Base-by-base conservation (phyloP, 2,888 invertebrate species). In the Amblyteles armatorius region DNA sequence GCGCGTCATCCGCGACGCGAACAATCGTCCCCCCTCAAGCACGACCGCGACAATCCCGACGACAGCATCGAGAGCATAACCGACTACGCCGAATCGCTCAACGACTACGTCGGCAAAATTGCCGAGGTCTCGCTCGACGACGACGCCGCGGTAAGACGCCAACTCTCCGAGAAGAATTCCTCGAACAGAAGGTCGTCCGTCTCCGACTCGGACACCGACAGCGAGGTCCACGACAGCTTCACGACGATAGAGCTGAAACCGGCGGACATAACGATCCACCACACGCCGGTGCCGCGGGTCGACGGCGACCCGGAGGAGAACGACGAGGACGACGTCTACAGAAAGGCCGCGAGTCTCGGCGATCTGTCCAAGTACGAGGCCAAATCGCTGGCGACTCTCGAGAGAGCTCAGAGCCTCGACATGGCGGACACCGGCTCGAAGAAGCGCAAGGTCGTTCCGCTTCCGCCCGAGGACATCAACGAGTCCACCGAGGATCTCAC, bases 381-480 rank as follows among this genome's bases (percentile, higher is more conserved):
- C 55, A 93, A 95, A 9, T 92, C 95, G 3, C 94, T 95, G 3
- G 96, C 96, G 3, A 96, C 96, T 11, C 93, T 97, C 78, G 97
- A 97, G 94, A 94, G 97, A 86, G 97, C 97, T 0, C 97, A 97
- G 91, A 97, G 97, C 89, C 94, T 97, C 63, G 97, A 97, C 87
- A 96, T 97, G 93, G 96, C 96, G 1, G 95, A 95, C 74, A 92
- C 95, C 0, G 94, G 94, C 6, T 95, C 95, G 68, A 96, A 96
- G 90, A 97, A 97, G 89, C 95, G 96, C 36, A 96, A 96, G 93
- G 67, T 72, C 50, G 96, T 96, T 0, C 96, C 96, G 89, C 94
- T 95, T 48, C 93, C 93, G 0, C 92, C 94, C 0, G 94, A 94
- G 22, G 94, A 94, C 50, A 93, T 93, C 2, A 90, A 91, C 50